These are phyloP conservation scores for Amphipoea oculea DNA, from an alignment of 2,888 invertebrate species.

Conservation along the genomic window DNA sequence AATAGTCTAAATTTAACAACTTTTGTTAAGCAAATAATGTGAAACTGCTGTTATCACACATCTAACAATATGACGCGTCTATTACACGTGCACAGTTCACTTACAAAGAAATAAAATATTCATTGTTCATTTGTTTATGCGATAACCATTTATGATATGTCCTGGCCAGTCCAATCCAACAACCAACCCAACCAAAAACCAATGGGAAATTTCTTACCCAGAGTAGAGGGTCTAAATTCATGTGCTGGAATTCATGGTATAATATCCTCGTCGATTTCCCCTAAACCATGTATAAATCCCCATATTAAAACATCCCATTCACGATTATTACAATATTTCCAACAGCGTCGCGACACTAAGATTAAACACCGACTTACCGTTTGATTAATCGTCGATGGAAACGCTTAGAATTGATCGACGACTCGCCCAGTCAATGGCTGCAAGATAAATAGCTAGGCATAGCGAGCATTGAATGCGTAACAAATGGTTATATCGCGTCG, in stretches of 20 bases:
- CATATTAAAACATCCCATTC: neutral
- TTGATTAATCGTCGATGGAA: slow-evolving; percentile 79
- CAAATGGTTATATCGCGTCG: slow-evolving; percentile 81
- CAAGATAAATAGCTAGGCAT: slow-evolving; percentile 80
- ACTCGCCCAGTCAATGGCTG: slow-evolving; percentile 79
- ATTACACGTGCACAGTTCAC: no score
- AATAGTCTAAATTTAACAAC: neutral
- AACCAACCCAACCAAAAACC: no score
- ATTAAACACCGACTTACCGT: slow-evolving; percentile 71
- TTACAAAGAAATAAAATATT: neutral
- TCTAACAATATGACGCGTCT: neutral
- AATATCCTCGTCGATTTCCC: neutral
- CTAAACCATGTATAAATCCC: neutral
- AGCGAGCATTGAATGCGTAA: slow-evolving; percentile 82
- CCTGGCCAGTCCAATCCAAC: neutral
- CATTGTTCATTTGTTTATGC: neutral
- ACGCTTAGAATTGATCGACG: slow-evolving; percentile 80
- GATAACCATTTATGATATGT: neutral
- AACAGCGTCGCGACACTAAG: slow-evolving; percentile 54
- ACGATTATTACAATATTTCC: slow-evolving; percentile 52
- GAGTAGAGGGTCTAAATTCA: neutral
- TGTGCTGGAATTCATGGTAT: neutral
- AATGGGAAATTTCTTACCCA: neutral
- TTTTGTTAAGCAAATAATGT: neutral
- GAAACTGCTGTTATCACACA: neutral